Conservation (phyloP, 2,888 invertebrate genomes). For the Crepidodera aurea region DNA sequence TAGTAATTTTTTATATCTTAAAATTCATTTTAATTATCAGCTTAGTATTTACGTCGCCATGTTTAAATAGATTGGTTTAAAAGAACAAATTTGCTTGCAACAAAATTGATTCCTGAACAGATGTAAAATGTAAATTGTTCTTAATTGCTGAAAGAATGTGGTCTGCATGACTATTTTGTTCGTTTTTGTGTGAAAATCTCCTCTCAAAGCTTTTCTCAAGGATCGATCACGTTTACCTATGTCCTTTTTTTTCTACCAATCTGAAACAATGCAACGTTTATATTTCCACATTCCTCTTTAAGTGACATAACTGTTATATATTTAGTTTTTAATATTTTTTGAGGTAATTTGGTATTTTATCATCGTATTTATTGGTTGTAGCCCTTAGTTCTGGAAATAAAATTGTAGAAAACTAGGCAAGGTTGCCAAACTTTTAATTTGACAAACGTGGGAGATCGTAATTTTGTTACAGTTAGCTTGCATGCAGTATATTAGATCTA, state of each 20-base stretch:
- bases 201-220: constrained; percentile 47
- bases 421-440: constrained; percentile 38
- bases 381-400: constrained; percentile 24
- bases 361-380: constrained; percentile 31
- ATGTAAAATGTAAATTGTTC: constrained; percentile 7
- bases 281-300: constrained; percentile 30
- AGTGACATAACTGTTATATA: too few species aligned
- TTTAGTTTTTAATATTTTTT: constrained; percentile 10
- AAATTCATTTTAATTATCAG: constrained; percentile 55
- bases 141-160: constrained; percentile 13
- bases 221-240: constrained; percentile 57
- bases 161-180: constrained; percentile 26
- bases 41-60: constrained; percentile 61
- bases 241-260: constrained; percentile 48
- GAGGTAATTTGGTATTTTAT: constrained; percentile 25
- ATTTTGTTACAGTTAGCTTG: constrained; percentile 10
- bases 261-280: constrained; percentile 38
- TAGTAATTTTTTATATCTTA: constrained; percentile 34
- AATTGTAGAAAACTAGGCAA: constrained; percentile 36
- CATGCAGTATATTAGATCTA: too few species aligned
- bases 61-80: constrained; percentile 60
- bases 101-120: not conserved
- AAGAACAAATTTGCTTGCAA: constrained; percentile 41
- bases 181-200: constrained; percentile 35
- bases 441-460: constrained; percentile 26